These are phyloP conservation scores for Lithobates sylvaticus DNA, from an alignment of 2,797 vertebrate species.

Conservation along the genomic window DNA sequence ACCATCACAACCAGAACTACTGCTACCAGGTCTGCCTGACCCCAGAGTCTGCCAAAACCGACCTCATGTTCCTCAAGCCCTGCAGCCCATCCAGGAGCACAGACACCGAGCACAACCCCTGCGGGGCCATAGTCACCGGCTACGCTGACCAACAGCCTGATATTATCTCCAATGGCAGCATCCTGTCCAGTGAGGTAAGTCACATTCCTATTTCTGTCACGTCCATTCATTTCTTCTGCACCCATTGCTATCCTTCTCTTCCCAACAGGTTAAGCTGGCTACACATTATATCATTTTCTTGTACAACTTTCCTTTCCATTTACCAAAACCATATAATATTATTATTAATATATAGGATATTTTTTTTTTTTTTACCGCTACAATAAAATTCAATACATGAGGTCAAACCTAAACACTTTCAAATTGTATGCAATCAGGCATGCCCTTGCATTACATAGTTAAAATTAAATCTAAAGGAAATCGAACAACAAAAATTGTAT, in stretches of 20 bases:
- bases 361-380: too few species aligned
- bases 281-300: too few species aligned
- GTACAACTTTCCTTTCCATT: too few species aligned
- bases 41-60: constrained; percentile 97
- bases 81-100: constrained; percentile 92
- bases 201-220: constrained; percentile 48
- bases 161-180: constrained; percentile 97
- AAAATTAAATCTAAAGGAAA: too few species aligned
- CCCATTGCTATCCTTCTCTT: constrained; percentile 25
- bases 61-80: constrained; percentile 98
- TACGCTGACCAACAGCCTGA: constrained; percentile 96
- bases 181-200: constrained; percentile 95
- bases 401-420: too few species aligned
- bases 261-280: constrained; percentile 23
- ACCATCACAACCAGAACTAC: constrained; percentile 96
- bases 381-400: too few species aligned
- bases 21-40: constrained; percentile 99
- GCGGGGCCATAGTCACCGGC: constrained; percentile 90
- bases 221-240: constrained; percentile 59
- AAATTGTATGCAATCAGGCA: too few species aligned
- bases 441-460: too few species aligned
- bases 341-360: too few species aligned
- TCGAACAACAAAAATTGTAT: too few species aligned
- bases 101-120: constrained; percentile 92
- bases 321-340: too few species aligned